Conservation (phyloP, 2,888 invertebrate genomes). For the Deladenus siricidicola region DNA sequence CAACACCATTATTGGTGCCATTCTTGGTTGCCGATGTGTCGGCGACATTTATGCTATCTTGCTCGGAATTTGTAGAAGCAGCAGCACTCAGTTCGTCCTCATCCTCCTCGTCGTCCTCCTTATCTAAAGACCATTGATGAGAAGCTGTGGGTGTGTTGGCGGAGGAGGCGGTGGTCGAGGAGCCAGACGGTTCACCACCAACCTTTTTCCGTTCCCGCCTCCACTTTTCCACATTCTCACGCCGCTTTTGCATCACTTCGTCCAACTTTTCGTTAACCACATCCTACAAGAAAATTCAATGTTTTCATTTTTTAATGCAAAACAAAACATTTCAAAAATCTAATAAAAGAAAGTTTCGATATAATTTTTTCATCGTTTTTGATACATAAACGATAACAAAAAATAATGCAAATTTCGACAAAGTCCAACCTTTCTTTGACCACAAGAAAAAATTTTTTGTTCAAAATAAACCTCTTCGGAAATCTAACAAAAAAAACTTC, state of each 20-base stretch:
- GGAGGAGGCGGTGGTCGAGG: background rate
- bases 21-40: background rate
- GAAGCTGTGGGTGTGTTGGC: background rate
- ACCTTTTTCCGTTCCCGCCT: conserved; percentile 14
- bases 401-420: background rate
- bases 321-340: conserved; percentile 1
- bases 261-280: conserved; percentile 17
- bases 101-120: conserved; percentile 19
- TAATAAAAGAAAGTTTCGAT: background rate
- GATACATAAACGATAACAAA: background rate
- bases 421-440: background rate
- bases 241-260: conserved; percentile 16
- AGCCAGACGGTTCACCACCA: conserved; percentile 5
- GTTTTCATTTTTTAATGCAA: background rate
- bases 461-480: background rate
- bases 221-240: conserved; percentile 23
- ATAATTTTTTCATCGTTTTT: no score
- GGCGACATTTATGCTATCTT: background rate
- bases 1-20: background rate
- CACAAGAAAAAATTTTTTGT: background rate
- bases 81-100: no score
- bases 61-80: no score
- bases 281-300: conserved; percentile 6
- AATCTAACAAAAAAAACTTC: background rate
- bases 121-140: conserved; percentile 17